Percentiles rank a stretch among this genome's conserved stretches.
These are phyloP conservation scores for Bhutanitis thaidina DNA, from an alignment of 2,888 invertebrate genomes.

Conservation along the genomic window DNA sequence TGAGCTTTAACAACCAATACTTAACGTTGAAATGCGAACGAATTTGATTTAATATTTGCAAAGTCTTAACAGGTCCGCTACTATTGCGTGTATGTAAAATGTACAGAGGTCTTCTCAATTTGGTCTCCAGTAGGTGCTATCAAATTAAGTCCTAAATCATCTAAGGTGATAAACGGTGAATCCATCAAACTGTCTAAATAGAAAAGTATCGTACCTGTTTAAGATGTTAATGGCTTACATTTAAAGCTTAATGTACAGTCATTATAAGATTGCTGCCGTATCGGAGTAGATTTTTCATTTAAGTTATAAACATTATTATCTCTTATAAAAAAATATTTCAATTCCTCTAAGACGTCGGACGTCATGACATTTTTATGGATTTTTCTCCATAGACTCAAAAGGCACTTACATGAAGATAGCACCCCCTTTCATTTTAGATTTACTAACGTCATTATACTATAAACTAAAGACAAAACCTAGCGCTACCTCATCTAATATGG, in stretches of 20 bases:
- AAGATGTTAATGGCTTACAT: conserved; percentile 5
- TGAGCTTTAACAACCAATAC: not conserved
- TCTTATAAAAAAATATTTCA: no score
- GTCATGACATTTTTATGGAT: no score
- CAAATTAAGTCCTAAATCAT: conserved; percentile 18
- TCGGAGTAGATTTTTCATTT: not conserved
- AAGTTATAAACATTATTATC: no score
- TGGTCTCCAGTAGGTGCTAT: conserved; percentile 3
- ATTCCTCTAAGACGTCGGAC: no score
- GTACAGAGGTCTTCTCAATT: not conserved
- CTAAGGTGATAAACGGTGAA: conserved; percentile 10
- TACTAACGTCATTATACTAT: no score
- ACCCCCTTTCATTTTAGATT: no score
- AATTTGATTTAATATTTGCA: not conserved
- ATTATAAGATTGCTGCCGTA: not conserved
- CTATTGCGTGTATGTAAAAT: no score
- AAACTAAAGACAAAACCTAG: no score
- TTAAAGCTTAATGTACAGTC: conserved; percentile 10
- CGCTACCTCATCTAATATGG: no score
- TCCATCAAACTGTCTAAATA: conserved; percentile 16
- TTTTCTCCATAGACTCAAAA: no score
- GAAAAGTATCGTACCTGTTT: conserved; percentile 5
- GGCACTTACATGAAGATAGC: no score
- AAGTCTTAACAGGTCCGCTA: not conserved
- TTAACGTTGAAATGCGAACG: not conserved